These are phyloP conservation scores for Hypocryptadius cinnamomeus DNA, from an alignment of 2,113 vertebrate genomes.

Conservation along the genomic window DNA sequence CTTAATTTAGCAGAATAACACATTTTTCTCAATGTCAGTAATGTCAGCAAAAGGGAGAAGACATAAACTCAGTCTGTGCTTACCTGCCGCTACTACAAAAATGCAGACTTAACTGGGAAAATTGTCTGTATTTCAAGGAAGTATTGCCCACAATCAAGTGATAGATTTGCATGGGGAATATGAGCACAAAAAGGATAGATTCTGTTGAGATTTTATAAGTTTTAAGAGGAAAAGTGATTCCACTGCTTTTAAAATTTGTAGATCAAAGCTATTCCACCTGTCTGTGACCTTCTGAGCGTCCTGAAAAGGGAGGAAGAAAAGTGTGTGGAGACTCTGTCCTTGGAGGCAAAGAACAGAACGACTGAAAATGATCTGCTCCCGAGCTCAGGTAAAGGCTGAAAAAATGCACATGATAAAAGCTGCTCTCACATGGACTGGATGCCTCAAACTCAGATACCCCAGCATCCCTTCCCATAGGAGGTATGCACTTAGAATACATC, in stretches of 20 bases:
- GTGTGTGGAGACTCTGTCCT: conserved; percentile 60
- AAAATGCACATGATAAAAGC: neutral
- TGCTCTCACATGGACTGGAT: neutral
- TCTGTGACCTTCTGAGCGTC: conserved; percentile 71
- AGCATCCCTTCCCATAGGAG: neutral
- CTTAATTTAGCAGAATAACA: neutral
- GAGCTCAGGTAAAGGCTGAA: conserved; percentile 48
- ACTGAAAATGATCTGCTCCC: neutral
- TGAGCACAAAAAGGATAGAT: neutral
- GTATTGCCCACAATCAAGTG: neutral
- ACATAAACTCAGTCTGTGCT: neutral
- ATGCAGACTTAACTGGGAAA: neutral
- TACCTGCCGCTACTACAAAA: neutral
- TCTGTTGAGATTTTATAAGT: neutral
- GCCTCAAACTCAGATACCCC: neutral
- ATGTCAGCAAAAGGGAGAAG: neutral
- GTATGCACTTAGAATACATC: neutral
- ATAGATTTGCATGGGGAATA: neutral
- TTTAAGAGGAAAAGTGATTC: neutral
- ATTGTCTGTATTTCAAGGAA: neutral
- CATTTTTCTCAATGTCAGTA: neutral
- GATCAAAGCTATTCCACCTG: conserved; percentile 47
- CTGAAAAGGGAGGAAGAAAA: conserved; percentile 72
- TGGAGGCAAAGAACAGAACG: neutral
- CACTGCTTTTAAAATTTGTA: conserved; percentile 38